A percentile compares a stretch with the other conserved stretches of the same genome.
phyloP scores from a whole-genome alignment of 2,888 invertebrate genomes.

The Ennomos quercinarius region DNA sequence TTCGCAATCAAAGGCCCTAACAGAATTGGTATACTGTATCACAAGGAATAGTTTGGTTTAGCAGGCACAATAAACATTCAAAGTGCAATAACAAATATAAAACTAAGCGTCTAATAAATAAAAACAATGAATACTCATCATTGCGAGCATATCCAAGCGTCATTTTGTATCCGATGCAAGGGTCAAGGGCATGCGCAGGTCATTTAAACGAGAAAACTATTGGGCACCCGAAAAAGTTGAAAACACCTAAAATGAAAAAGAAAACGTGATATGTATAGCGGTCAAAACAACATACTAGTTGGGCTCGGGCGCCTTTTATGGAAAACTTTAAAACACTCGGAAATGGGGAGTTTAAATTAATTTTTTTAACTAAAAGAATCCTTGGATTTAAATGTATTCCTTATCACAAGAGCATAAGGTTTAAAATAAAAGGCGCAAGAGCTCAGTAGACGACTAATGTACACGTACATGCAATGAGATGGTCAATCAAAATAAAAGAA shows the following conservation, averaged over 20 bases:
- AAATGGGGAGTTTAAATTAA: not conserved
- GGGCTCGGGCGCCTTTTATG: conserved; percentile 58
- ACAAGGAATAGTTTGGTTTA: conserved; percentile 35
- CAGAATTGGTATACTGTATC: conserved; percentile 7
- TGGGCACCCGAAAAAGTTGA: conserved; percentile 86
- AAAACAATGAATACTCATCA: conserved; percentile 84
- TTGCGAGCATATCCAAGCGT: conserved; percentile 83
- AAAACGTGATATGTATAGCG: conserved; percentile 79
- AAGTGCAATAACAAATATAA: conserved; percentile 54
- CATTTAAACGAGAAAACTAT: conserved; percentile 85
- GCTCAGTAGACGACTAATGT: conserved; percentile 48
- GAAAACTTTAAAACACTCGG: conserved; percentile 4
- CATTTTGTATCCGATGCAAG: conserved; percentile 69
- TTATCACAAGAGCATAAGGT: not conserved
- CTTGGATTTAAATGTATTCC: not conserved
- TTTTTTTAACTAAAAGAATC: not conserved
- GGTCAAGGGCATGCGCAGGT: conserved; percentile 70
- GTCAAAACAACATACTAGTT: conserved; percentile 46
- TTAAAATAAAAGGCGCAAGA: conserved; percentile 55
- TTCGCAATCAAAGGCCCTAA: conserved; percentile 6
- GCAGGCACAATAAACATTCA: conserved; percentile 43
- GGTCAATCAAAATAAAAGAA: conserved; percentile 65
- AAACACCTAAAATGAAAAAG: conserved; percentile 85
- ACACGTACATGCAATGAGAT: conserved; percentile 74
- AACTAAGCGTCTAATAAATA: conserved; percentile 65